Evolutionary conservation across 2,797 vertebrate species (phyloP), one percentile per base, ranked within the genome.

Genomic region (Margarornis squamiger): DNA sequence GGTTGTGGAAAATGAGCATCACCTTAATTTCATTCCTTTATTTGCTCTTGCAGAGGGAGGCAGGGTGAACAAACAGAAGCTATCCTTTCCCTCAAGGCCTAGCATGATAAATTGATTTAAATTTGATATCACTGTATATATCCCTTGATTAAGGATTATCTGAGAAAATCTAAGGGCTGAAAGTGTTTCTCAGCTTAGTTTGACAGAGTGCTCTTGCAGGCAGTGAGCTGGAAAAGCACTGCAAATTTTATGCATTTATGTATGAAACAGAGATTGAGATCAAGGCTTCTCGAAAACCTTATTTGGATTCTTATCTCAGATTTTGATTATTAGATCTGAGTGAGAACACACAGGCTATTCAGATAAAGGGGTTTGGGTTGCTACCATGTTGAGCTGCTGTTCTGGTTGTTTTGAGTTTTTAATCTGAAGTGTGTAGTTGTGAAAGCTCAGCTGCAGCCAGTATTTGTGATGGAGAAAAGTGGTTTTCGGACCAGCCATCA

Each of bases 101-200:
- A 77, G 49, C 52, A 45, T 24, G 55, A 73, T 27, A 93, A 78
- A 88, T 9, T n/a, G 26, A 90, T 73, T 93, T 77, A 82, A 72
- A 90, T 72, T 77, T 79, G 43, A 14, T 85, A 86, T 36, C 36
- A 13, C 59, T 79, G 43, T 36, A 39, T 82, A 57, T 58, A 48
- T 52, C 63, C 27, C 84, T 70, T 90, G 83, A 90, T 95, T 92
- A 92, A 90, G 72, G 66, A 81, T 94, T 92, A 94, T 72, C 62
- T 92, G 70, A 93, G 62, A 70, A 93, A 93, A 95, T 79, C 45
- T 89, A 76, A 55, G 55, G 49, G 45, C 70, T 88, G 52, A 52
- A 88, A 81, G 30, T 32, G 14, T 72, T 95, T 52, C 73, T 91
- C 55, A 61, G 29, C 39, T 94, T 87, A 85, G 88, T 48, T 48